Evolutionary conservation across 2,888 invertebrate species (phyloP).

Genomic region (Drosophila buzzatii): DNA sequence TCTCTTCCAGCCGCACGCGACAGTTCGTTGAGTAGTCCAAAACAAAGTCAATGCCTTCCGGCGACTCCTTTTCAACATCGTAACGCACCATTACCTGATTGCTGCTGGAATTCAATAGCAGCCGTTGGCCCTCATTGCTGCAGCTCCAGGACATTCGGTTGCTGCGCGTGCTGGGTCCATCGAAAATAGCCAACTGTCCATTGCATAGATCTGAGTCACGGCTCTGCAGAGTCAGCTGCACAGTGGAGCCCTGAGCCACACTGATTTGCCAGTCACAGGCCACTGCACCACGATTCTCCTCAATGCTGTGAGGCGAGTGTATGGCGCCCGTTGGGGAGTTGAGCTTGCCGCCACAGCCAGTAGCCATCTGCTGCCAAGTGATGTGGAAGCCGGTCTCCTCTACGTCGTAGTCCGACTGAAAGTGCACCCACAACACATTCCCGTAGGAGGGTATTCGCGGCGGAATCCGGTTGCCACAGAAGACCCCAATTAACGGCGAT

Average conservation of each 20-base stretch:
- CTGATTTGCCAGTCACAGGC: constrained; percentile 94
- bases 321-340: constrained; percentile 90
- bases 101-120: constrained; percentile 59
- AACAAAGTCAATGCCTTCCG: constrained; percentile 66
- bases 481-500: constrained; percentile 93
- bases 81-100: constrained; percentile 80
- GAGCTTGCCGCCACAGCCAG: constrained; percentile 93
- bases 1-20: constrained; percentile 46
- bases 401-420: constrained; percentile 90
- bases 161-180: constrained; percentile 69
- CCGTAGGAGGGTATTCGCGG: constrained; percentile 90
- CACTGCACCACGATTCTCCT: constrained; percentile 88
- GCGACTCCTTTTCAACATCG: constrained; percentile 41
- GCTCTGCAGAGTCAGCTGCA: constrained; percentile 88
- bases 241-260: constrained; percentile 89
- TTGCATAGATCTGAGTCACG: constrained; percentile 86
- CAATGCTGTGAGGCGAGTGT: constrained; percentile 92
- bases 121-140: constrained; percentile 3
- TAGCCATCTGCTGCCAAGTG: constrained; percentile 88
- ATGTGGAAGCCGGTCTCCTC: constrained; percentile 90
- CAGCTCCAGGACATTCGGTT: constrained; percentile 64
- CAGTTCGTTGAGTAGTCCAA: constrained; percentile 79
- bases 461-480: constrained; percentile 90
- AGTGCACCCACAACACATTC: constrained; percentile 91
- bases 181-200: constrained; percentile 84